Base-by-base conservation (phyloP, 2,888 invertebrate genomes). In the Noctua janthe region DNA sequence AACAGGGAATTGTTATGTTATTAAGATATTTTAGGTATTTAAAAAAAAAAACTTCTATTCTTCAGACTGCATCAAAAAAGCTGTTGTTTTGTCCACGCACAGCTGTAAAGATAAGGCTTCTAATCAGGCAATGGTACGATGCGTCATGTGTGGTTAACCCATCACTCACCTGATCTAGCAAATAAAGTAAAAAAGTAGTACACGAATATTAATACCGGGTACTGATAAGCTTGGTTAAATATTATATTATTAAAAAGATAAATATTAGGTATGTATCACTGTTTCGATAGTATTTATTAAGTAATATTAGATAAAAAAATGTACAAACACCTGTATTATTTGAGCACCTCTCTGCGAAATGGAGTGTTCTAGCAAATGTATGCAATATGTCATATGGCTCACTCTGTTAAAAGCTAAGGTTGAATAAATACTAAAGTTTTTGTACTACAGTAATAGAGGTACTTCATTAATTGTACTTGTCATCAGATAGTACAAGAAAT, bases 121-220 rank as follows among this genome's bases (percentile, higher is more conserved):
- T 89, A 74, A 92, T 91, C 91, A 90, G 89, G 64, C 86, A 80
- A 79, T 87, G 83, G 78, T 89, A 81, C 62, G 77, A 76, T 84
- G 85, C 35, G 83, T 89, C 88, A 91, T 67, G n/a, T n/a, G 59
- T 67, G 39, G 84, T 73, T 51, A 54, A 80, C 49, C 54, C 77
- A 71, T 84, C 81, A 78, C 69, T 78, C 47, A 81, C n/a, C 69
- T 69, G 17, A 71, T 69, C 54, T 56, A n/a, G 64, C 64, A 83
- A 82, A 85, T 88, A 78, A 85, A 74, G 49, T 74, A 70, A 78
- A 83, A 78, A 85, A 80, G 79, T 86, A 74, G 80, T 85, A 71
- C 83, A 86, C 66, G 62, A 80, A 80, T 82, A 78, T 85, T 73
- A 54, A 43, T 62, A 59, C 17, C 0, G 0, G 56, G 7, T 54